Evolutionary conservation across 64 coral and sea anemone species (phyloP).

Genomic region (Actinia equina): DNA sequence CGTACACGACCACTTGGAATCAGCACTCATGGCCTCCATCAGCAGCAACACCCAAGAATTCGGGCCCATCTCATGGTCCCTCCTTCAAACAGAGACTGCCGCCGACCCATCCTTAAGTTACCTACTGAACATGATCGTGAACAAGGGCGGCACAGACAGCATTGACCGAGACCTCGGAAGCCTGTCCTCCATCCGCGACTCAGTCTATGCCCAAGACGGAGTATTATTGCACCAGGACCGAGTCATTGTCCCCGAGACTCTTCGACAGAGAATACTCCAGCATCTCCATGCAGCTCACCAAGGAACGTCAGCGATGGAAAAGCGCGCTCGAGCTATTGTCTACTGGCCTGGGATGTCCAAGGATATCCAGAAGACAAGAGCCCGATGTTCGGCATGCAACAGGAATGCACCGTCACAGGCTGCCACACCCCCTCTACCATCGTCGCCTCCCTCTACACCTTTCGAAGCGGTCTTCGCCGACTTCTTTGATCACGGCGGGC

Average conservation of each 20-base stretch:
- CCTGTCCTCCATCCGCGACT: neutral
- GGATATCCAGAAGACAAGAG: slow-evolving; percentile 31
- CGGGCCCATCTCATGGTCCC: slow-evolving; percentile 16
- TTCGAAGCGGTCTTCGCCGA: slow-evolving; percentile 6
- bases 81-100: slow-evolving; percentile 4
- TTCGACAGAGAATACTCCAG: neutral
- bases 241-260: neutral
- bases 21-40: slow-evolving; percentile 9
- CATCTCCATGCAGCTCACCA: slow-evolving; percentile 29
- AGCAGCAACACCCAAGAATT: slow-evolving; percentile 7
- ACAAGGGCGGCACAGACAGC: neutral
- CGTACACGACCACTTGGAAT: neutral
- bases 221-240: slow-evolving; percentile 9
- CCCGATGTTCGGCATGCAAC: slow-evolving; percentile 32
- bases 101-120: slow-evolving; percentile 9
- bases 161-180: neutral
- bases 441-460: neutral
- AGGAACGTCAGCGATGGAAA: neutral
- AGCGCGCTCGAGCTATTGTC: slow-evolving; percentile 29
- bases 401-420: slow-evolving; percentile 26
- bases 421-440: neutral
- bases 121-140: slow-evolving; percentile 9
- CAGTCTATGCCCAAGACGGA: neutral
- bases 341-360: slow-evolving; percentile 40
- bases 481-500: neutral